Evolutionary conservation across 2,797 vertebrate species (phyloP), one percentile per base, ranked within the genome.

Genomic region (Antennarius maculatus): DNA sequence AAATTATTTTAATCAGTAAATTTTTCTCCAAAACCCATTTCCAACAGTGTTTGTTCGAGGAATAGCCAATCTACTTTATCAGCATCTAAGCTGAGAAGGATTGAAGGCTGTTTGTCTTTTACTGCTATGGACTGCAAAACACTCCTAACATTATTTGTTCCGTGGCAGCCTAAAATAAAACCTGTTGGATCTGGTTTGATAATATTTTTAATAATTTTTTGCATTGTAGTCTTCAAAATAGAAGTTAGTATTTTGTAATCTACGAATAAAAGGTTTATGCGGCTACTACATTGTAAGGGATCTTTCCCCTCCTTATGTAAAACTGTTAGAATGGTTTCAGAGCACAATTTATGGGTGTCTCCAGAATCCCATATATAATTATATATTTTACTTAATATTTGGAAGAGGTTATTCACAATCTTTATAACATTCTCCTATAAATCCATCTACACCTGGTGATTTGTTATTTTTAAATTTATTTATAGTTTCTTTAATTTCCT

Each of bases 361-460:
- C n/a, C 17, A 4, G 10, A 12, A 3, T 48, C 23, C 8, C 18
- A 48, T 3, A 48, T 10, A 48, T 48, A 4, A 10, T 48, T 48
- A 7, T 18, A 54, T 37, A 54, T 4, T 13, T 34, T 54, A 5
- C 52, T 17, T 17, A 54, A 34, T 17, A 54, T 5, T n/a, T 29
- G 14, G 11, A 31, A 29, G 9, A 54, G 52, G 7, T 54, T 16
- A n/a, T 16, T 54, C 8, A 54, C 31, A 37, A 54, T 37, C 0
- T 34, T 27, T 54, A 34, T 54, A 7, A 34, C n/a, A 23, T 23
- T 54, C 52, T 54, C 52, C 52, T 13, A 16, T 13, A 54, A 54
- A 54, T 37, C 28, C 7, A 9, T 54, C 52, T 13, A 14, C 23
- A 23, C 18, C 23, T 8, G 49, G 49, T 51, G 49, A 28, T 17